phyloP scores from a whole-genome alignment of 2,888 invertebrate species.

The Tanaodytes sp. region DNA sequence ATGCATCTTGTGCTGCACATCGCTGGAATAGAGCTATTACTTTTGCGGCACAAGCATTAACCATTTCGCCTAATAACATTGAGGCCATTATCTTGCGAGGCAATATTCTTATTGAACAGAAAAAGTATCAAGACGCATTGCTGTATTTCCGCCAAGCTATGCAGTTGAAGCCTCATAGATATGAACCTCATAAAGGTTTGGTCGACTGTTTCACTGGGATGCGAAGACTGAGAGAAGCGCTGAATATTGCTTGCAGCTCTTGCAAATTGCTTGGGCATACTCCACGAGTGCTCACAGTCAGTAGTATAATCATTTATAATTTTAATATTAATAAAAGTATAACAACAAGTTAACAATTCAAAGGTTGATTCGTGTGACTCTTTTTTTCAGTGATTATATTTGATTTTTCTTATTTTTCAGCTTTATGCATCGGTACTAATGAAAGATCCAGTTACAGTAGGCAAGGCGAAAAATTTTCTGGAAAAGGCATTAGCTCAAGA shows the following conservation, averaged over 20 bases:
- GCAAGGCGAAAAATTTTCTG: slow-evolving; percentile 80
- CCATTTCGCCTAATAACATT: slow-evolving; percentile 78
- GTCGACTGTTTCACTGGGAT: slow-evolving; percentile 82
- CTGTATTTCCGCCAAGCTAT: slow-evolving; percentile 80
- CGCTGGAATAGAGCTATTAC: slow-evolving; percentile 81
- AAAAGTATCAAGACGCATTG: slow-evolving; percentile 79
- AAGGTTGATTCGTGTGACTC: no score
- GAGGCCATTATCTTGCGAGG: slow-evolving; percentile 85
- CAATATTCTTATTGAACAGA: slow-evolving; percentile 78
- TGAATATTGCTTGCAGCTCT: slow-evolving; percentile 81
- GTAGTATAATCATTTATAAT: slow-evolving; percentile 59
- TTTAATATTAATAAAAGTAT: no score
- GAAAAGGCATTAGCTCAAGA: slow-evolving; percentile 84
- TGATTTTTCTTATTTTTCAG: slow-evolving; percentile 73
- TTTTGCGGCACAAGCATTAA: slow-evolving; percentile 83
- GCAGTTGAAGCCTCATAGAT: slow-evolving; percentile 78
- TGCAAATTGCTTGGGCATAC: slow-evolving; percentile 82
- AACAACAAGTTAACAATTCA: no score
- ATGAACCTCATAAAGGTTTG: slow-evolving; percentile 85
- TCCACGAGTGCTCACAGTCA: slow-evolving; percentile 83
- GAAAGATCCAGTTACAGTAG: slow-evolving; percentile 77
- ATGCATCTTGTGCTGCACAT: slow-evolving; percentile 78
- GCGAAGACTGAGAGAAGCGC: slow-evolving; percentile 81
- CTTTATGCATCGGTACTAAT: slow-evolving; percentile 83
- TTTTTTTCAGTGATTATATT: slow-evolving; percentile 16